These are phyloP conservation scores for Gymnosoma rotundatum DNA, from an alignment of 2,888 invertebrate species.

Conservation along the genomic window DNA sequence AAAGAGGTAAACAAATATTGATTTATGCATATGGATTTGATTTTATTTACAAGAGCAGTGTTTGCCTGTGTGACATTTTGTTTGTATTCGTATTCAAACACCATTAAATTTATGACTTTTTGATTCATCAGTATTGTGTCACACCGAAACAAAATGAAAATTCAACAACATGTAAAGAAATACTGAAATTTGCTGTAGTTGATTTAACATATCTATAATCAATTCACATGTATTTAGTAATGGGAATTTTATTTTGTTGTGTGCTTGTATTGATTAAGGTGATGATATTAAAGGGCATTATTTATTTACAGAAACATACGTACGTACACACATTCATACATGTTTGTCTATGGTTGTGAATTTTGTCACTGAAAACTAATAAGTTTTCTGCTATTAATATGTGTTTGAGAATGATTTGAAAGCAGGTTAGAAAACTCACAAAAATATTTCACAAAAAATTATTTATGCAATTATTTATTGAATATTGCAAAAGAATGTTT, in stretches of 20 bases:
- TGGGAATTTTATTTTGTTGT: constrained; percentile 9
- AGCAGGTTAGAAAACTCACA: not conserved
- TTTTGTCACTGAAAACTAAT: constrained; percentile 7
- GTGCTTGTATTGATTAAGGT: constrained; percentile 27
- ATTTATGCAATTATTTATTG: not conserved
- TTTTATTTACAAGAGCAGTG: not conserved
- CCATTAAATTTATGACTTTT: constrained; percentile 62
- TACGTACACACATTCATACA: not conserved
- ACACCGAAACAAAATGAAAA: constrained; percentile 24
- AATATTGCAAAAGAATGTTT: not conserved
- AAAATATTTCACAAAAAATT: not conserved
- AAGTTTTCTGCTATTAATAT: not conserved
- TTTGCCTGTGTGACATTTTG: constrained; percentile 11
- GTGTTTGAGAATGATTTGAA: not conserved
- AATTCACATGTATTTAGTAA: constrained; percentile 24
- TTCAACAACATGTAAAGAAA: constrained; percentile 7
- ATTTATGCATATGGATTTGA: constrained; percentile 48
- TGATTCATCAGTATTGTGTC: constrained; percentile 54
- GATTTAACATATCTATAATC: constrained; percentile 37
- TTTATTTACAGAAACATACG: not conserved
- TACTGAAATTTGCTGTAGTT: not conserved
- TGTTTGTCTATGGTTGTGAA: not conserved
- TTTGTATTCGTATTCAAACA: constrained; percentile 48
- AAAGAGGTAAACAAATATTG: constrained; percentile 65
- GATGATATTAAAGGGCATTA: constrained; percentile 33